Base-by-base conservation (phyloP, 2,888 invertebrate genomes). In the Hyposoter dolosus region DNA sequence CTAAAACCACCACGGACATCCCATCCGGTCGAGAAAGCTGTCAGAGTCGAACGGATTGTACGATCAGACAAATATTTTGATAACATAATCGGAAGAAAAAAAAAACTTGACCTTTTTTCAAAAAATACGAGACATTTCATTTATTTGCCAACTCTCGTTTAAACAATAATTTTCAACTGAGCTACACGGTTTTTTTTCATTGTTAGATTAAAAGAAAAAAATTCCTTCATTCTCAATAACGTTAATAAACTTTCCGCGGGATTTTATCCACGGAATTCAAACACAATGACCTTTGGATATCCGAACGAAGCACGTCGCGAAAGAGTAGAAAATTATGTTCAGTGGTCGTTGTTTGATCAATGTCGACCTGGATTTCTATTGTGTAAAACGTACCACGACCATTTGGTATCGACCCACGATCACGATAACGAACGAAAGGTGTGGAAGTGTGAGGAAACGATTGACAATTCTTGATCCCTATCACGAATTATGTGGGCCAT, bases 21-120 rank as follows among this genome's bases (percentile, higher is more conserved):
- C 82, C 74, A 53, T 68, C 82, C 83, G 80, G 72, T 77, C 77
- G 83, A 83, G 79, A 78, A 60, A 74, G 66, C 79, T 82, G 88
- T 83, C 87, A 85, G 75, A 87, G 88, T 88, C 88, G 84, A 82
- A 56, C 80, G 35, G 79, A 85, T 71, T 85, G 53, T 56, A 47
- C 80, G 83, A 83, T 81, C 80, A 68, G 28, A 76, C 76, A 77
- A 83, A 86, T 68, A 77, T 77, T 85, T 72, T 66, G 12, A 17
- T 50, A 19, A 28, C 60, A 7, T 19, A 72, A 77, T 60, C 63
- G n/a, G 45, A 69, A 35, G 71, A 47, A 71, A 47, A 76, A 76
- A 45, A 45, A 15, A 23, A 72, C 28, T 43, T 9, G 10, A 12
- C 12, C 60, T 15, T 60, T 28, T 15, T 15, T 6, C 5, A 40